Percentiles rank a stretch among this genome's conserved stretches.
Evolutionary conservation across 2,113 vertebrate species (phyloP).

Genomic region (Alces alces): DNA sequence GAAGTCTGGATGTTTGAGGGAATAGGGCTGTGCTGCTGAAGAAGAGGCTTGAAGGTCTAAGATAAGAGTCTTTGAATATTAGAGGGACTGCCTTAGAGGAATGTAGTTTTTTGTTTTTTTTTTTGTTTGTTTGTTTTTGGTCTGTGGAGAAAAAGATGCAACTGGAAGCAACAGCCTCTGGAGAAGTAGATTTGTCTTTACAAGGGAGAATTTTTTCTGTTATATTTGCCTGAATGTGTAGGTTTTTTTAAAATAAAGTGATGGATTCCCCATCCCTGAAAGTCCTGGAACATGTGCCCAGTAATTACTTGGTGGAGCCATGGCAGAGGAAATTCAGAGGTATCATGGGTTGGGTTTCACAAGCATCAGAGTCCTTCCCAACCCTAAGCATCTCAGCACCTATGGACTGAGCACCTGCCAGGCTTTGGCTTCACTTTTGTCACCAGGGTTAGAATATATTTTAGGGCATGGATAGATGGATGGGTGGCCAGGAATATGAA

Average conservation of each 20-base stretch:
- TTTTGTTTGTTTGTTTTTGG: not conserved
- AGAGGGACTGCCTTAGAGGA: not conserved
- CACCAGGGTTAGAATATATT: not conserved
- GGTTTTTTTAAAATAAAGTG: not conserved
- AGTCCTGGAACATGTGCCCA: not conserved
- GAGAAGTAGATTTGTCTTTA: not conserved
- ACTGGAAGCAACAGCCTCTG: not conserved
- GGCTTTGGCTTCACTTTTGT: not conserved
- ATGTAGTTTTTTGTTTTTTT: not conserved
- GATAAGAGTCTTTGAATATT: not conserved
- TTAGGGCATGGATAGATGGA: not conserved
- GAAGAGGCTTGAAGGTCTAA: not conserved
- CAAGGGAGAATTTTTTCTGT: not conserved
- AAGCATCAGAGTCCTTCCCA: not conserved
- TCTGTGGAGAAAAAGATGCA: not conserved
- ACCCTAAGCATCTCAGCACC: not conserved
- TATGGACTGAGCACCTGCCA: not conserved
- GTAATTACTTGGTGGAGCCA: not conserved
- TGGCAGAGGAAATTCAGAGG: not conserved
- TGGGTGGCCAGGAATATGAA: not conserved
- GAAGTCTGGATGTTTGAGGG: not conserved
- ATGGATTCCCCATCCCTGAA: not conserved
- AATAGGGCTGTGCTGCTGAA: not conserved
- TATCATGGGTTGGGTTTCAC: not conserved
- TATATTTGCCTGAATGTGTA: not conserved